These are phyloP conservation scores for Panurus biarmicus DNA, from an alignment of 2,113 vertebrate species.

Conservation along the genomic window DNA sequence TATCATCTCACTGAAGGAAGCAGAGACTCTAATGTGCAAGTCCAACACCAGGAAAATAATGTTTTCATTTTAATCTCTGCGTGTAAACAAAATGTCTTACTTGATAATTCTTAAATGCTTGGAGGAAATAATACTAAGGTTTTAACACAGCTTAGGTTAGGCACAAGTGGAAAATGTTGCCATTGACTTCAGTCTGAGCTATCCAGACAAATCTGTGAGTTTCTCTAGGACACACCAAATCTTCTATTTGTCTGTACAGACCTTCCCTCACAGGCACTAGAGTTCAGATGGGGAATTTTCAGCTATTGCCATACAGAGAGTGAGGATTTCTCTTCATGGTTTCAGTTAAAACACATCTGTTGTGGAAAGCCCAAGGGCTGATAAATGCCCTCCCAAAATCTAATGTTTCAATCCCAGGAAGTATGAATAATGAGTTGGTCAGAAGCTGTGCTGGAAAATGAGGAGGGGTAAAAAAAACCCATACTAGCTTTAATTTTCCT, in stretches of 20 bases:
- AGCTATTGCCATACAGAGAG: background rate
- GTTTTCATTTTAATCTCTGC: background rate
- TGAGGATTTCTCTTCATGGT: background rate
- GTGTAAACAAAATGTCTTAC: background rate
- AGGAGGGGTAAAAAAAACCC: background rate
- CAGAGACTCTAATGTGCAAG: background rate
- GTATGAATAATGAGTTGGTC: background rate
- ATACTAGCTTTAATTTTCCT: background rate
- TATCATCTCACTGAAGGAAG: background rate
- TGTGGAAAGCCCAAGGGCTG: background rate
- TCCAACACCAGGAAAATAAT: background rate
- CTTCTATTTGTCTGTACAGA: background rate
- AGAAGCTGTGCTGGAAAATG: background rate
- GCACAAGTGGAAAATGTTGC: background rate
- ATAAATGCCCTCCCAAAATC: background rate
- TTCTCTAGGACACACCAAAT: background rate
- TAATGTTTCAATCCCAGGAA: background rate
- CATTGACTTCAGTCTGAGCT: background rate
- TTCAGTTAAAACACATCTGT: background rate
- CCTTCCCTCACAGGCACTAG: background rate
- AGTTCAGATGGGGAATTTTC: background rate
- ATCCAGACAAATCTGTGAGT: background rate
- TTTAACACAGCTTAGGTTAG: background rate
- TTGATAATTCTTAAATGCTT: background rate
- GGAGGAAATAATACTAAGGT: background rate